Evolutionary conservation across 2,113 vertebrate species (phyloP).

Genomic region (Dipodomys stephensi): DNA sequence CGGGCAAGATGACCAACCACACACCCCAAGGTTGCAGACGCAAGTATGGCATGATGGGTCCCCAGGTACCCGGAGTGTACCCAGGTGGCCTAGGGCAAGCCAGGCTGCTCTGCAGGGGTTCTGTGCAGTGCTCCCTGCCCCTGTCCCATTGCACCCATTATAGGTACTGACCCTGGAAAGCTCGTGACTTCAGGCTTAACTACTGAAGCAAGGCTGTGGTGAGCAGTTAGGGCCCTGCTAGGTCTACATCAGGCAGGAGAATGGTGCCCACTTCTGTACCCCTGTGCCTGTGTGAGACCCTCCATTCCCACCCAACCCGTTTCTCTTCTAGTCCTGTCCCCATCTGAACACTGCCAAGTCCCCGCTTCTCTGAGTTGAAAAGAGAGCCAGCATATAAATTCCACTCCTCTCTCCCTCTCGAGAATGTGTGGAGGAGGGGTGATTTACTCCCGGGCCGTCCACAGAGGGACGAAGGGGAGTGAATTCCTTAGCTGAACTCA

Average conservation of each 20-base stretch:
- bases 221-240: accelerated
- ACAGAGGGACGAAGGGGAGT: not conserved
- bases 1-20: too few species aligned
- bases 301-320: accelerated
- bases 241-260: not conserved
- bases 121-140: too few species aligned
- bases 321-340: not conserved
- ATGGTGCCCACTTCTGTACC: accelerated
- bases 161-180: not conserved
- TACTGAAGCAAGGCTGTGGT: too few species aligned
- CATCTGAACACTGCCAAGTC: not conserved
- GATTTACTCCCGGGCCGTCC: not conserved
- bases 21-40: too few species aligned
- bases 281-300: accelerated
- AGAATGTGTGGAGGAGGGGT: not conserved
- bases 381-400: not conserved
- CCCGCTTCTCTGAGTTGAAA: not conserved
- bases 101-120: accelerated
- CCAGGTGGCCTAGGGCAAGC: accelerated
- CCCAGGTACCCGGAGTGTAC: accelerated
- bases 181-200: not conserved
- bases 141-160: too few species aligned
- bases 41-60: not conserved
- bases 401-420: not conserved
- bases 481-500: not conserved